Conservation (phyloP, 2,888 invertebrate genomes). For the Enchytraeus crypticus region DNA sequence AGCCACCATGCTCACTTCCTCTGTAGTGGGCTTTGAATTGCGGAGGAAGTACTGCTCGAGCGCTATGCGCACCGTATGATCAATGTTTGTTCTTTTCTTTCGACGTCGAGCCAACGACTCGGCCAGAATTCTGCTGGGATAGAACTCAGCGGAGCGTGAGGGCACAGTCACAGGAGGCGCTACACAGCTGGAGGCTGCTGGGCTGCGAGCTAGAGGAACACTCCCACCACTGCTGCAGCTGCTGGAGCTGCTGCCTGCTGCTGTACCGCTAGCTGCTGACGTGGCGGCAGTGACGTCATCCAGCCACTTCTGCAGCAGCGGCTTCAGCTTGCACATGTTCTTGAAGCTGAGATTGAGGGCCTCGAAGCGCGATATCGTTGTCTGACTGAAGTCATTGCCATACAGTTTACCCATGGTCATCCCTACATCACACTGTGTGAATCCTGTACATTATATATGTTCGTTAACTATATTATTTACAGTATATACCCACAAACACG, state of each 20-base stretch:
- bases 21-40: constrained; percentile 92
- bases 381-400: constrained; percentile 97
- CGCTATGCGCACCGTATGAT: constrained; percentile 86
- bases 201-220: neutral
- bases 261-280: neutral
- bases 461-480: no score
- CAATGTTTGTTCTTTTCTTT: constrained; percentile 91
- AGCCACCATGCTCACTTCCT: constrained; percentile 85
- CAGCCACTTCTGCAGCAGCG: no score
- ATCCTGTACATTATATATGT: no score
- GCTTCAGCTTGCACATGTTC: constrained; percentile 99
- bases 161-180: neutral
- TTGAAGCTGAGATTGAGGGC: constrained; percentile 96
- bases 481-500: no score
- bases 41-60: constrained; percentile 85
- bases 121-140: no score
- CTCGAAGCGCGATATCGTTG: constrained; percentile 90
- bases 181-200: neutral
- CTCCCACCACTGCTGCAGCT: no score
- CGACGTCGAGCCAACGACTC: constrained; percentile 58
- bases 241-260: neutral
- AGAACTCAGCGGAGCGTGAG: neutral
- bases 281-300: constrained; percentile 60
- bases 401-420: constrained; percentile 96
- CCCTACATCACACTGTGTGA: constrained; percentile 97